Percentiles rank a stretch among this genome's conserved stretches.
Conservation (phyloP, 2,888 invertebrate species). For the Teleogryllus oceanicus region DNA sequence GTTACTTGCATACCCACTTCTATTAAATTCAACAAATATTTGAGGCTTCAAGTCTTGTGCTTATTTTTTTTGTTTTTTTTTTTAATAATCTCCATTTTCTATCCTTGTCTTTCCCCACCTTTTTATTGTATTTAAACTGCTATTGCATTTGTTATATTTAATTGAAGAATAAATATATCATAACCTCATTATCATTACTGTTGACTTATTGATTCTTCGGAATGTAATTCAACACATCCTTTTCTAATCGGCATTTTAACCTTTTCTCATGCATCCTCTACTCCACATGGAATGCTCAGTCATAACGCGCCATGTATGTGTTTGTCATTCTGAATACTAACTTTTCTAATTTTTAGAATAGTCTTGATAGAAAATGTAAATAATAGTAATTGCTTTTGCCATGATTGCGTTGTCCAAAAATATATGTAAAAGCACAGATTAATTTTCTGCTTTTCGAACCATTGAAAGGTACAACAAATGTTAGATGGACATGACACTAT, state of each 20-base stretch:
- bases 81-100: neutral
- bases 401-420: neutral
- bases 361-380: constrained; percentile 9
- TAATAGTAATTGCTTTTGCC: neutral
- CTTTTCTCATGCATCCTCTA: neutral
- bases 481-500: neutral
- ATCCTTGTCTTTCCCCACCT: neutral
- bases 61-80: neutral
- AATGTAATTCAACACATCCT: constrained; percentile 2
- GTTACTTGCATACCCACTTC: neutral
- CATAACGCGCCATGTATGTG: constrained; percentile 18
- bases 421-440: neutral
- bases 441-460: no score
- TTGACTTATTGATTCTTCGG: constrained; percentile 18
- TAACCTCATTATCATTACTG: constrained; percentile 1
- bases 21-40: no score
- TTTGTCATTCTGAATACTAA: constrained; percentile 6
- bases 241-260: neutral
- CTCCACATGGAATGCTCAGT: constrained; percentile 18
- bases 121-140: neutral
- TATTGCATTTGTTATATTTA: constrained; percentile 3
- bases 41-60: no score
- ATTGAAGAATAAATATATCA: neutral
- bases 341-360: neutral
- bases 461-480: no score